A percentile compares a stretch with the other conserved stretches of the same genome.
These are phyloP conservation scores for Heterodera filipjevi DNA, from an alignment of 2,888 invertebrate species.

Conservation along the genomic window DNA sequence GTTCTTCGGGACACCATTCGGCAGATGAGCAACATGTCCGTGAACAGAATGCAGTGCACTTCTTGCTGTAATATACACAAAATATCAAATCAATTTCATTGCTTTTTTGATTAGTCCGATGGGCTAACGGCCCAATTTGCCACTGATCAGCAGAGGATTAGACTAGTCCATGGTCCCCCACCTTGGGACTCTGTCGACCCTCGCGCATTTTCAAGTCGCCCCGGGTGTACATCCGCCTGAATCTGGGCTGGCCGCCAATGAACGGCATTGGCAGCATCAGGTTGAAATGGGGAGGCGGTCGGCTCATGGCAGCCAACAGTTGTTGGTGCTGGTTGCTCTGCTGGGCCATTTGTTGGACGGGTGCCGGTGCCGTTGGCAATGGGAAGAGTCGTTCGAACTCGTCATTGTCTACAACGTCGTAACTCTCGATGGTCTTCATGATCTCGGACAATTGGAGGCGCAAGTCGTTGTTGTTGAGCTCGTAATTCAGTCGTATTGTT, in stretches of 20 bases:
- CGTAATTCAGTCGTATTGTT: constrained; percentile 46
- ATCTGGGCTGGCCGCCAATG: constrained; percentile 35
- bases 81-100: not conserved
- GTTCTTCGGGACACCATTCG: constrained; percentile 76
- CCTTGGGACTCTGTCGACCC: constrained; percentile 66
- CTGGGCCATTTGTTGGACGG: constrained; percentile 29
- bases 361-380: constrained; percentile 25
- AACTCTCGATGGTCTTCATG: constrained; percentile 80
- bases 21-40: constrained; percentile 88
- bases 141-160: too few relatives aligned
- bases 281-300: constrained; percentile 39
- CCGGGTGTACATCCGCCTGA: constrained; percentile 79
- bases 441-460: constrained; percentile 67
- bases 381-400: constrained; percentile 65
- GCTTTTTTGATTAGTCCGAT: too few relatives aligned
- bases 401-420: constrained; percentile 79
- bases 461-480: constrained; percentile 61
- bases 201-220: constrained; percentile 88
- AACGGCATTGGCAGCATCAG: constrained; percentile 52
- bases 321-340: constrained; percentile 74
- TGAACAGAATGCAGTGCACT: constrained; percentile 84
- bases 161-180: too few relatives aligned
- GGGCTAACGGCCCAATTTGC: too few relatives aligned
- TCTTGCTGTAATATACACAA: constrained; percentile 72
- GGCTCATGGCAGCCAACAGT: constrained; percentile 23